Percentiles rank a stretch among this genome's conserved stretches.
phyloP scores from a whole-genome alignment of 2,888 invertebrate species.

The Sclerodermus sp. region DNA sequence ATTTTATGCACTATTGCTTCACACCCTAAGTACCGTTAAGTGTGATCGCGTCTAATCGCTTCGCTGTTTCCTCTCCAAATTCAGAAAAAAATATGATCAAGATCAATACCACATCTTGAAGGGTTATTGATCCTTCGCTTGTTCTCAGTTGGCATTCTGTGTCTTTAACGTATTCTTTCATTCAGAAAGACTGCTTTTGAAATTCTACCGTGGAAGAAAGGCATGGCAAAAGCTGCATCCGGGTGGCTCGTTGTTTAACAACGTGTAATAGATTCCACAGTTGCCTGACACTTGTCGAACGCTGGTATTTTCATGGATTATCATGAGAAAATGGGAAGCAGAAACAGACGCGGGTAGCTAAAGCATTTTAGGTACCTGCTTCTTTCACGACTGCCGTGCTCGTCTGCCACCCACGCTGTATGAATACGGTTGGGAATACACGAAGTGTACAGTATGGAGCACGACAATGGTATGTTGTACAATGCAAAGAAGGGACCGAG shows the following conservation, averaged over 20 bases:
- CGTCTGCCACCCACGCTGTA: conserved; percentile 36
- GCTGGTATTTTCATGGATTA: conserved; percentile 11
- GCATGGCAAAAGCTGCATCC: no score
- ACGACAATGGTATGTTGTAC: conserved; percentile 34
- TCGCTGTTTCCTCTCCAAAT: background rate
- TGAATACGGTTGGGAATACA: conserved; percentile 24
- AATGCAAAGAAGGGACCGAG: conserved; percentile 32
- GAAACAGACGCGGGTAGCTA: conserved; percentile 8
- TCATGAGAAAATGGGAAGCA: conserved; percentile 9
- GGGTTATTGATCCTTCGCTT: background rate
- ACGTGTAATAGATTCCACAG: background rate
- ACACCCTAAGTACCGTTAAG: no score
- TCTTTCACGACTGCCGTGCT: background rate
- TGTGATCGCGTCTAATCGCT: no score
- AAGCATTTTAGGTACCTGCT: background rate
- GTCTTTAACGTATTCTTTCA: background rate
- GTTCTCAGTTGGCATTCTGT: background rate
- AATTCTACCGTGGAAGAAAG: no score
- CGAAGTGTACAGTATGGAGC: conserved; percentile 20
- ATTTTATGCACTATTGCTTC: conserved; percentile 36
- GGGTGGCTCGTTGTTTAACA: no score
- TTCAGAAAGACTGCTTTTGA: background rate
- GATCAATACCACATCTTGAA: background rate
- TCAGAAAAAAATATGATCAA: background rate
- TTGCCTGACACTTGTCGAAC: background rate